Conservation (phyloP, 2,888 invertebrate genomes). For the Cyrtodaria siliqua region DNA sequence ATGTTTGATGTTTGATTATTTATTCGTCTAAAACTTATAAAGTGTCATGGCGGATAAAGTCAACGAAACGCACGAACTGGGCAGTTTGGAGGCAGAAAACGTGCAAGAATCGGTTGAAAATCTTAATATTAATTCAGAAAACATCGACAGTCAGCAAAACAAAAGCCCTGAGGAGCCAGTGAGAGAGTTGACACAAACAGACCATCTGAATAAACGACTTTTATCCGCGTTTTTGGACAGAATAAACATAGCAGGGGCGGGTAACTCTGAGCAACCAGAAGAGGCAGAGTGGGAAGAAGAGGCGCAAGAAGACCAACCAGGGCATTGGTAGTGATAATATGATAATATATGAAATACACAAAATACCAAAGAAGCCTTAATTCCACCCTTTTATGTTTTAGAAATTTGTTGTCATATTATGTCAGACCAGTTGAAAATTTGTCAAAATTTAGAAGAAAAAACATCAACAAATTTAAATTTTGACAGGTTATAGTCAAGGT, state of each 20-base stretch:
- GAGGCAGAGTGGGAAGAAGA: constrained; percentile 12
- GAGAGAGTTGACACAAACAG: constrained; percentile 69
- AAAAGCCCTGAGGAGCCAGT: constrained; percentile 40
- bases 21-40: no score
- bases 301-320: constrained; percentile 31
- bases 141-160: neutral
- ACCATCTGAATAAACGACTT: constrained; percentile 69
- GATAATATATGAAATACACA: no score
- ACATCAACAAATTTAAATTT: no score
- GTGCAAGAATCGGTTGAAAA: constrained; percentile 7
- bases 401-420: no score
- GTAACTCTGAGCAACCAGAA: constrained; percentile 8
- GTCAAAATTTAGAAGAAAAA: no score
- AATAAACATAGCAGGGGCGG: constrained; percentile 44
- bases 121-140: neutral
- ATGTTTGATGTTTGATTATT: no score
- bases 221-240: constrained; percentile 64
- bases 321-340: no score
- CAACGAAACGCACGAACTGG: neutral
- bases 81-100: constrained; percentile 1
- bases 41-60: constrained; percentile 21
- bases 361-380: no score
- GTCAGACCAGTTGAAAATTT: no score
- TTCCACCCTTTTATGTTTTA: no score
- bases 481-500: no score